Evolutionary conservation across 2,113 vertebrate species (phyloP).

Genomic region (Calidris pygmaea): DNA sequence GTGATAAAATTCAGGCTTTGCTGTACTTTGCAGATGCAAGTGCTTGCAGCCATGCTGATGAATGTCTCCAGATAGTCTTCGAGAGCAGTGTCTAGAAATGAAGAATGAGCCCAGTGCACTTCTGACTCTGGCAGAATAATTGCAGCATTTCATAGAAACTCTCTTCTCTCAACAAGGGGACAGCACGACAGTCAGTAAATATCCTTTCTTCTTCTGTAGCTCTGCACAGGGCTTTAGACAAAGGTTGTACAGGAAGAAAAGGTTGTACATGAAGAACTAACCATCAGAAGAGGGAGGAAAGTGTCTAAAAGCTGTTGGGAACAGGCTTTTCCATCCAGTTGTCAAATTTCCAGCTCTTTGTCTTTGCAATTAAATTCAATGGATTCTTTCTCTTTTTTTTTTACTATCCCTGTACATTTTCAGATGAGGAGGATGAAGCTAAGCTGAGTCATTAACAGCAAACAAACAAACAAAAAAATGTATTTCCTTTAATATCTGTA

Average conservation of each 20-base stretch:
- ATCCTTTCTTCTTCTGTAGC: not conserved
- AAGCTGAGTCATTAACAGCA: not conserved
- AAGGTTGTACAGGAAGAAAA: not conserved
- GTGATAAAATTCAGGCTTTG: not conserved
- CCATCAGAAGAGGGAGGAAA: not conserved
- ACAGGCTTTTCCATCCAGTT: not conserved
- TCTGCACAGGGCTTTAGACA: not conserved
- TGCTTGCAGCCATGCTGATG: slow-evolving; percentile 6
- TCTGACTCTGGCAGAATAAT: not conserved
- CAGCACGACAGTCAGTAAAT: not conserved
- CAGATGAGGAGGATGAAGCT: not conserved
- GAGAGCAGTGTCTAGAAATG: slow-evolving; percentile 3
- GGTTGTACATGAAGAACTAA: not conserved
- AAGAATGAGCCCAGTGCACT: slow-evolving; percentile 6
- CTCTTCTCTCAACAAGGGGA: not conserved
- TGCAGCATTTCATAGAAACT: not conserved
- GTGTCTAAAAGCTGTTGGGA: slow-evolving; percentile 2
- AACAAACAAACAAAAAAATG: not conserved
- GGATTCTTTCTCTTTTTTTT: not conserved
- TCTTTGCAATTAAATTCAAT: not conserved
- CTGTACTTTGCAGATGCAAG: not conserved
- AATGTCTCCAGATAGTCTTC: slow-evolving; percentile 29
- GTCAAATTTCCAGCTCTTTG: not conserved
- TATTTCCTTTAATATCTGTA: not conserved
- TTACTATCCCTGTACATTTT: not conserved